Percentiles rank a stretch among this genome's conserved stretches.
Evolutionary conservation across 2,113 vertebrate genomes (phyloP).

Genomic region (Serilophus lunatus): DNA sequence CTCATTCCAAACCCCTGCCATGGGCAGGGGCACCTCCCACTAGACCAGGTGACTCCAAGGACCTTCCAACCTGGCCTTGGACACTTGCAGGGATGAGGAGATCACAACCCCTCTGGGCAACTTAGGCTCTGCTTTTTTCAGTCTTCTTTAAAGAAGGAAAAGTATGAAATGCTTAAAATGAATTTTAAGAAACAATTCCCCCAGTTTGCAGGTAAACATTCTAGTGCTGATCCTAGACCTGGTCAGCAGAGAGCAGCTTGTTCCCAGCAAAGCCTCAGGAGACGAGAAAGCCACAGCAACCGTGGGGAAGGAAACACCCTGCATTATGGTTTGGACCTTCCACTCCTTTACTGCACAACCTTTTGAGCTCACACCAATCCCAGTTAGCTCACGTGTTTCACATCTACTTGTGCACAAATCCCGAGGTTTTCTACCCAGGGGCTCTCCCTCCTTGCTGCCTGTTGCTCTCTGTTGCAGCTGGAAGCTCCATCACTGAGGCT

Average conservation of each 20-base stretch:
- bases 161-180: background rate
- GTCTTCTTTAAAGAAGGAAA: background rate
- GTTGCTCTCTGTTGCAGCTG: background rate
- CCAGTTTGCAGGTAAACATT: background rate
- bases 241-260: background rate
- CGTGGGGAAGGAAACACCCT: fast-evolving
- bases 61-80: background rate
- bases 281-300: background rate
- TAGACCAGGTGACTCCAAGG: background rate
- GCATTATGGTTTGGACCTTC: background rate
- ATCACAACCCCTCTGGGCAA: background rate
- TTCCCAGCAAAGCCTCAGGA: background rate
- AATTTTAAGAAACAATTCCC: background rate
- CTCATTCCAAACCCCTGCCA: background rate
- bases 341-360: background rate
- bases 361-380: background rate
- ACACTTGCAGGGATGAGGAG: background rate
- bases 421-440: background rate
- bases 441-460: background rate
- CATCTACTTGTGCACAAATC: background rate
- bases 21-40: background rate
- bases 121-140: background rate
- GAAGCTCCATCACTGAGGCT: background rate
- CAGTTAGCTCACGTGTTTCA: background rate
- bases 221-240: fast-evolving